Conservation (phyloP, 2,888 invertebrate species). For the Eristalis arbustorum region DNA sequence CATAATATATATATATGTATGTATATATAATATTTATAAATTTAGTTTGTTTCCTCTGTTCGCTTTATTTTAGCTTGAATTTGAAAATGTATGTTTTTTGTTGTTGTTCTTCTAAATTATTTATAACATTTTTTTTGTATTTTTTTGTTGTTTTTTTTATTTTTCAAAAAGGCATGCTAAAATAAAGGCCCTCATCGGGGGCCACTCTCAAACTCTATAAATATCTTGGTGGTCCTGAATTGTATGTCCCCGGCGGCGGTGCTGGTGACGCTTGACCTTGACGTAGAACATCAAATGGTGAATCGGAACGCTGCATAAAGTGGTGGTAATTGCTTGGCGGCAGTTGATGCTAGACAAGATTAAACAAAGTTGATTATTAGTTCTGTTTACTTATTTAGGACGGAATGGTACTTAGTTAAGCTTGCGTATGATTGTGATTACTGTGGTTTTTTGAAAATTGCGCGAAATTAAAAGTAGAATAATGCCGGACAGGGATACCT, state of each 20-base stretch:
- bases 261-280: conserved; percentile 78
- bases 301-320: conserved; percentile 79
- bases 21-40: conserved; percentile 66
- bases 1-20: conserved; percentile 50
- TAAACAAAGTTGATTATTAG: neutral
- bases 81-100: conserved; percentile 63
- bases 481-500: no score
- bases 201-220: conserved; percentile 80
- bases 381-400: neutral
- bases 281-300: conserved; percentile 79
- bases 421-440: no score
- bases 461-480: no score
- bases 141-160: conserved; percentile 70
- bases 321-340: conserved; percentile 79
- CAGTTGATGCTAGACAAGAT: conserved; percentile 76
- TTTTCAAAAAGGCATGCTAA: conserved; percentile 80
- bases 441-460: neutral
- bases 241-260: conserved; percentile 78
- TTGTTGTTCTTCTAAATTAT: conserved; percentile 59
- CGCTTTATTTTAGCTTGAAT: conserved; percentile 75
- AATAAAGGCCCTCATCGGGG: conserved; percentile 79
- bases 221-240: conserved; percentile 80
- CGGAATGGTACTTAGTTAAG: neutral
- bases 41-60: conserved; percentile 68
- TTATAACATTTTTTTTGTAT: conserved; percentile 70